These are phyloP conservation scores for Geotrupes spiniger DNA, from an alignment of 2,888 invertebrate genomes.

Conservation along the genomic window DNA sequence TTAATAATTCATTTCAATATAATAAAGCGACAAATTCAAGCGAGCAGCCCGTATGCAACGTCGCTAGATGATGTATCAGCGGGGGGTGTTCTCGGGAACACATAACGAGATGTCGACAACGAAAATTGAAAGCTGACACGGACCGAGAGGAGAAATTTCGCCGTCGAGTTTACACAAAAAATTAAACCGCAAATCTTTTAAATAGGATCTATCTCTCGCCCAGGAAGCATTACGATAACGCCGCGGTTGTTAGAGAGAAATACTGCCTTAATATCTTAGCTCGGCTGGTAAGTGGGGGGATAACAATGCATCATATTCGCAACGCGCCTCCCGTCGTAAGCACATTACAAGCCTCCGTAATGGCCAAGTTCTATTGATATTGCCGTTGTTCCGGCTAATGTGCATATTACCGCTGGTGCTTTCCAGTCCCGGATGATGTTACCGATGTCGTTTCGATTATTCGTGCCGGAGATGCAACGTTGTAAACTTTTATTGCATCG, in stretches of 20 bases:
- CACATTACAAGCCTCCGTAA: constrained; percentile 40
- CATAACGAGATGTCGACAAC: constrained; percentile 28
- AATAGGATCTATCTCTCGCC: constrained; percentile 36
- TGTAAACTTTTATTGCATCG: constrained; percentile 20
- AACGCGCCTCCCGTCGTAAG: constrained; percentile 34
- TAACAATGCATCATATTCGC: constrained; percentile 43
- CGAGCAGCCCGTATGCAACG: constrained; percentile 8
- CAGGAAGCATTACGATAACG: constrained; percentile 41
- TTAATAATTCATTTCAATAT: constrained; percentile 27
- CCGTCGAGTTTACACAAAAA: constrained; percentile 39
- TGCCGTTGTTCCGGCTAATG: constrained; percentile 32
- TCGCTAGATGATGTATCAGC: constrained; percentile 24
- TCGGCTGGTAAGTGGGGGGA: constrained; percentile 30
- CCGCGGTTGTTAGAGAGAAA: constrained; percentile 39
- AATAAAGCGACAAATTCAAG: constrained; percentile 19
- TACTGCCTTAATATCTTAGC: constrained; percentile 43
- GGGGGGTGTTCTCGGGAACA: constrained; percentile 23
- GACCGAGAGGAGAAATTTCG: constrained; percentile 25
- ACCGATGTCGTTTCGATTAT: constrained; percentile 19
- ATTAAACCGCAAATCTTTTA: constrained; percentile 46
- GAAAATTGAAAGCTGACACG: constrained; percentile 40
- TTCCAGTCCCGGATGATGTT: constrained; percentile 4
- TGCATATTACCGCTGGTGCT: constrained; percentile 26
- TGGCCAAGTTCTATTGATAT: constrained; percentile 39
- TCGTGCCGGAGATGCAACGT: constrained; percentile 18